These are phyloP conservation scores for Orestias chungarensis DNA, from an alignment of 2,797 vertebrate genomes.

Conservation along the genomic window DNA sequence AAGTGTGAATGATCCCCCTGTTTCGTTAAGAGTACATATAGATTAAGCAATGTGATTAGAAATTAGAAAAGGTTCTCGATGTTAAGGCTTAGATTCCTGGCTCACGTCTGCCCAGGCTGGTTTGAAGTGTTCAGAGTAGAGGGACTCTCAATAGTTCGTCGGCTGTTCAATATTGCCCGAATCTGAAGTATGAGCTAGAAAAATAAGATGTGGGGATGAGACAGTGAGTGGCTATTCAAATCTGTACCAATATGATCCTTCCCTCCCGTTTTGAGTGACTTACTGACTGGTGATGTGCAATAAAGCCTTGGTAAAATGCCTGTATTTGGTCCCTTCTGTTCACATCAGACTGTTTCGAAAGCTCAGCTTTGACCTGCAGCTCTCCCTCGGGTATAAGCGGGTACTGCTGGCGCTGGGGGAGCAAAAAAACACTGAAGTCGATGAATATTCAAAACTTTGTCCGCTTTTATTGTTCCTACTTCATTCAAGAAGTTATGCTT, in stretches of 20 bases:
- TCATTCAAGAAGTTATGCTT: no score
- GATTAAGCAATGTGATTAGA: background rate
- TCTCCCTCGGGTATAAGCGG: conserved; percentile 15
- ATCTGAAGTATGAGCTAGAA: conserved; percentile 62
- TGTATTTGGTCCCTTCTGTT: conserved; percentile 39
- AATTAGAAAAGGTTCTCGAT: background rate
- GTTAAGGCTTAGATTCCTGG: background rate
- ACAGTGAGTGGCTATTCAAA: background rate
- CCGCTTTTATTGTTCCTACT: background rate
- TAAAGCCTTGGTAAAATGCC: conserved; percentile 40
- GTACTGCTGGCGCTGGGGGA: conserved; percentile 53
- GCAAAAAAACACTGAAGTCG: background rate
- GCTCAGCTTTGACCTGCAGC: conserved; percentile 34
- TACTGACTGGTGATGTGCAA: conserved; percentile 59
- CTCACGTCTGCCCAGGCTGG: conserved; percentile 21
- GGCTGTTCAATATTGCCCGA: conserved; percentile 53
- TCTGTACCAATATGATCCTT: background rate
- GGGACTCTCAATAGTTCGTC: conserved; percentile 22
- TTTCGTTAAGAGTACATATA: background rate
- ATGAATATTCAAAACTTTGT: background rate
- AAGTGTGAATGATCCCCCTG: background rate
- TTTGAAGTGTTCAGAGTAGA: background rate
- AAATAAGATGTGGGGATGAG: background rate
- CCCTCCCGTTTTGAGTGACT: conserved; percentile 19
- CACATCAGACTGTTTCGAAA: conserved; percentile 46